Percentiles rank a stretch among this genome's conserved stretches.
Evolutionary conservation across 1,140 invertebrate genomes (phyloP).

Genomic region (Pristionchus pacificus): DNA sequence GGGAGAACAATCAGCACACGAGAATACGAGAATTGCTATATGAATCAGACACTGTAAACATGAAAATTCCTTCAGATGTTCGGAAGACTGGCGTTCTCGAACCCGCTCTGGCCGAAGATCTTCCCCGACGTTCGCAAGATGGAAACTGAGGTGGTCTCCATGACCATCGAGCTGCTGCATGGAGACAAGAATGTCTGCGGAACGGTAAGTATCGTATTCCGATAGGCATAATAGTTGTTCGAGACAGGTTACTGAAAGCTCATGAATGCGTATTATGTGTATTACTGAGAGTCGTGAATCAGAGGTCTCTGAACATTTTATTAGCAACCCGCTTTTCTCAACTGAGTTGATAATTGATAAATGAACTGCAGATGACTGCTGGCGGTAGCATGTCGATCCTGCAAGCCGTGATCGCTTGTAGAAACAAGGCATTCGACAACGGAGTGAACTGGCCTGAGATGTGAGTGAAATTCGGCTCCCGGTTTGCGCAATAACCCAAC

Average conservation of each 20-base stretch:
- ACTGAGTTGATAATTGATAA: too few relatives aligned
- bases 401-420: constrained; percentile 89
- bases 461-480: not conserved
- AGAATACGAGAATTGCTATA: too few relatives aligned
- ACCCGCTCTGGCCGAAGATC: constrained; percentile 91
- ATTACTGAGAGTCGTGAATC: too few relatives aligned
- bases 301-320: too few relatives aligned
- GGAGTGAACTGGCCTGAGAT: constrained; percentile 86
- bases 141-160: constrained; percentile 92
- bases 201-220: constrained; percentile 61
- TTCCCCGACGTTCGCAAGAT: constrained; percentile 96
- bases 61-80: constrained; percentile 70
- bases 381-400: constrained; percentile 97
- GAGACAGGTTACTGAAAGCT: too few relatives aligned
- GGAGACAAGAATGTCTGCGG: constrained; percentile 79
- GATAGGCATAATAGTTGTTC: constrained; percentile 4
- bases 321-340: too few relatives aligned
- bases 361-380: constrained; percentile 72
- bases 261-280: too few relatives aligned
- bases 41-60: too few relatives aligned
- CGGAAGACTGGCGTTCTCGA: constrained; percentile 81
- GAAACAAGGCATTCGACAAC: constrained; percentile 76
- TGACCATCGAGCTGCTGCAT: constrained; percentile 79
- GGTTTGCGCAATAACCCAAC: too few relatives aligned
- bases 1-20: too few relatives aligned